Conservation (phyloP, 2,113 vertebrate genomes). For the Danionella cerebrum region DNA sequence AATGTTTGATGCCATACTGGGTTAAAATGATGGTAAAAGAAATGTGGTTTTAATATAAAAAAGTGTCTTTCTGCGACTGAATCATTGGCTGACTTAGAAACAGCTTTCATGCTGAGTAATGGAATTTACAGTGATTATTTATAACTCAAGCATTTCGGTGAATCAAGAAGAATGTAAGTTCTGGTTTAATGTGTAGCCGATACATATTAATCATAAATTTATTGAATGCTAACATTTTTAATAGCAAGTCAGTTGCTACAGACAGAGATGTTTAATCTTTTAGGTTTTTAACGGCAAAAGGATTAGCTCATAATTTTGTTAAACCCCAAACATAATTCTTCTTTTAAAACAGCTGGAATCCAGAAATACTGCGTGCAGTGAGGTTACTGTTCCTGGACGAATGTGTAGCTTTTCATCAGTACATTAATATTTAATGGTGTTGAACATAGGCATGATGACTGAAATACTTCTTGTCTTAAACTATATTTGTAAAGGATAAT, state of each 20-base stretch:
- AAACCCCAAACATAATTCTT: neutral
- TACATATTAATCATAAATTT: no score
- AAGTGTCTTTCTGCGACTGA: neutral
- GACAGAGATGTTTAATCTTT: no score
- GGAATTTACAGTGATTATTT: neutral
- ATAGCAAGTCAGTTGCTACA: neutral
- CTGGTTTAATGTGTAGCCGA: no score
- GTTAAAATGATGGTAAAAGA: constrained; percentile 7
- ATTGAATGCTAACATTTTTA: no score
- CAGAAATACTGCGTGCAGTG: neutral
- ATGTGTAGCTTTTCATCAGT: neutral
- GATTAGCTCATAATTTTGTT: neutral
- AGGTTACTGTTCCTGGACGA: neutral
- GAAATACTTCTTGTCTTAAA: no score
- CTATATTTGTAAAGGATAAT: no score
- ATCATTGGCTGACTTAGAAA: neutral
- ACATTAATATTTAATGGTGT: neutral
- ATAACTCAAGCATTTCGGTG: neutral
- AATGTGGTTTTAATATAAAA: constrained; percentile 7
- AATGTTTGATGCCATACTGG: neutral
- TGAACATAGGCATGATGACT: neutral
- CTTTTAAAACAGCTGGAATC: neutral
- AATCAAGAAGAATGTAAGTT: no score
- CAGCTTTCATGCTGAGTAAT: neutral
- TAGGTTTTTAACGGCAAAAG: neutral